Evolutionary conservation across 2,888 invertebrate genomes (phyloP).

Genomic region (Nymphalis polychloros): DNA sequence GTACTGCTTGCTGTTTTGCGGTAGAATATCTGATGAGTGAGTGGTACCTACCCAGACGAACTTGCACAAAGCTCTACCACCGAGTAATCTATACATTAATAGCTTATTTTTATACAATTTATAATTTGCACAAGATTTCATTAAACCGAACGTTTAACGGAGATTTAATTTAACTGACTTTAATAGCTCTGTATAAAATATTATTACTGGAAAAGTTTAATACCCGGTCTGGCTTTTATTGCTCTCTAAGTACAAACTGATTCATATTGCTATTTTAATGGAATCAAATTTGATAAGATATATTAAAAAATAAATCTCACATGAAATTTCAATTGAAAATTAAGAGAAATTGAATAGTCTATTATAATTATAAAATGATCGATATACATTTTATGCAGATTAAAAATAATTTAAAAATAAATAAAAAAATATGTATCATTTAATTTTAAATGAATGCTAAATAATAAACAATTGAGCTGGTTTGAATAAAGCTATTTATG

Average conservation of each 20-base stretch:
- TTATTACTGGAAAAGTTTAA: slow-evolving; percentile 25
- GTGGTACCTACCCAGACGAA: no score
- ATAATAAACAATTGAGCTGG: no score
- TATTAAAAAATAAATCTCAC: background rate
- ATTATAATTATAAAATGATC: no score
- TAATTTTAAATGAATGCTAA: no score
- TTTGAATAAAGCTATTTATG: background rate
- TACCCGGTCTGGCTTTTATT: slow-evolving; percentile 23
- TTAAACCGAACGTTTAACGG: slow-evolving; percentile 15
- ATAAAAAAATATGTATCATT: no score
- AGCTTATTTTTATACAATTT: slow-evolving; percentile 15
- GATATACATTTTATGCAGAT: no score
- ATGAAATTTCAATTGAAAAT: background rate
- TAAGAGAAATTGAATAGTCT: no score
- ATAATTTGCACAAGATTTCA: slow-evolving; percentile 18
- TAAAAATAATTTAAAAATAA: no score
- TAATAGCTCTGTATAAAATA: slow-evolving; percentile 32
- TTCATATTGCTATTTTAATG: slow-evolving; percentile 10
- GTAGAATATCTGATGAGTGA: no score
- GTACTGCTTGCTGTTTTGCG: no score
- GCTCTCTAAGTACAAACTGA: slow-evolving; percentile 8
- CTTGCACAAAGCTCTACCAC: no score
- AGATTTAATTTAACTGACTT: slow-evolving; percentile 29
- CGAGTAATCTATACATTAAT: no score
- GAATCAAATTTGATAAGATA: background rate